Percentiles rank a stretch among this genome's conserved stretches.
These are phyloP conservation scores for Pollicipes pollicipes DNA, from an alignment of 1,140 invertebrate species.

Conservation along the genomic window DNA sequence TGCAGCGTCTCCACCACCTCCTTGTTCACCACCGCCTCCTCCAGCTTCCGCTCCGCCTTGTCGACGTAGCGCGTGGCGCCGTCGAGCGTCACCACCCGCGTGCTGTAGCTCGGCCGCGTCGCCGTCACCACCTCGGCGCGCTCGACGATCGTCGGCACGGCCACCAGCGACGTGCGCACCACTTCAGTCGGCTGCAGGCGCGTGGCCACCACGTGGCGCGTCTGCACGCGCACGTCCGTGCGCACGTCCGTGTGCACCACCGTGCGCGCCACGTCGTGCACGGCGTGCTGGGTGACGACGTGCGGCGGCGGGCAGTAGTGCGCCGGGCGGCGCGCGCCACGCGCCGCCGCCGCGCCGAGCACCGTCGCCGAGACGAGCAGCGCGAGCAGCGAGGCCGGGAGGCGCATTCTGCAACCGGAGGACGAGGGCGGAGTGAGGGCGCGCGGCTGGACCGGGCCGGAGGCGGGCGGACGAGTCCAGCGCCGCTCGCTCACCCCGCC, in stretches of 20 bases:
- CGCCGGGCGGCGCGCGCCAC: no score
- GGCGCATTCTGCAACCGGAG: not conserved
- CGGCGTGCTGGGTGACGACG: not conserved
- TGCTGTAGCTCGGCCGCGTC: not conserved
- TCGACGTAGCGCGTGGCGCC: not conserved
- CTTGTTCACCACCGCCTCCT: not conserved
- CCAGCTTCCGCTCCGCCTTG: not conserved
- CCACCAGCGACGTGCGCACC: not conserved
- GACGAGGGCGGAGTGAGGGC: not conserved
- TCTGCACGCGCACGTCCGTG: not conserved
- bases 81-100: not conserved
- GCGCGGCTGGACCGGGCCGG: no score
- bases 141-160: not conserved
- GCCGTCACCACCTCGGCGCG: not conserved
- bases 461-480: no score
- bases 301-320: not conserved
- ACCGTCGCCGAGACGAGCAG: not conserved
- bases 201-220: not conserved
- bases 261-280: not conserved
- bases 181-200: not conserved
- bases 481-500: no score
- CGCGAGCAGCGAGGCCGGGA: not conserved
- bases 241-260: not conserved
- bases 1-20: not conserved
- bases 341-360: no score